Evolutionary conservation across 1,140 invertebrate genomes (phyloP).

Genomic region (Helicoverpa zea): DNA sequence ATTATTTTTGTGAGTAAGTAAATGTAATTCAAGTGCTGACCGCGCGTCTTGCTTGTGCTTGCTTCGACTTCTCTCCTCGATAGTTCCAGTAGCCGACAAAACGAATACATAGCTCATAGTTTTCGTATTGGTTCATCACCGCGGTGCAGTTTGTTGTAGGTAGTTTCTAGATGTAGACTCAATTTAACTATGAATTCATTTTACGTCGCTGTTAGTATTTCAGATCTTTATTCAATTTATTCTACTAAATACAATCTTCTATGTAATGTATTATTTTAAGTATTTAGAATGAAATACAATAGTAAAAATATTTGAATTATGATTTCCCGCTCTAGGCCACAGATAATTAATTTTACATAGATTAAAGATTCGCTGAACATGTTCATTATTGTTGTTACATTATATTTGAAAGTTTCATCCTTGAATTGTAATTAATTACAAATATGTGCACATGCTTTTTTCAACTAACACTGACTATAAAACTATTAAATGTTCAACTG

Average conservation of each 20-base stretch:
- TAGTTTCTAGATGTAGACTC: neutral
- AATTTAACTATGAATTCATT: neutral
- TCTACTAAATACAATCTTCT: neutral
- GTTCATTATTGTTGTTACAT: slow-evolving; percentile 50
- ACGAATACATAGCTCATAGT: slow-evolving; percentile 1
- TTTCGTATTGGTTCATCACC: slow-evolving; percentile 37
- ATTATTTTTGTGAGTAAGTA: slow-evolving; percentile 40
- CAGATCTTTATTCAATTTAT: too few relatives aligned
- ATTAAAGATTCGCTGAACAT: slow-evolving; percentile 49
- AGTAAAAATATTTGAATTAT: neutral
- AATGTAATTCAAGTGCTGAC: slow-evolving; percentile 40
- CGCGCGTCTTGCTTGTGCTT: slow-evolving; percentile 39
- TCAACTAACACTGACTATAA: slow-evolving; percentile 43
- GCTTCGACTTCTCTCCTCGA: slow-evolving; percentile 27
- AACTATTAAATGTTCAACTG: slow-evolving; percentile 29
- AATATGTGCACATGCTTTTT: slow-evolving; percentile 66
- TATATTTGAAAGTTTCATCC: slow-evolving; percentile 55
- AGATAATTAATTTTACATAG: slow-evolving; percentile 57
- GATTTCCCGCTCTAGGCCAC: slow-evolving; percentile 50
- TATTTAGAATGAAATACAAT: slow-evolving; percentile 9
- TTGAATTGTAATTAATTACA: slow-evolving; percentile 47
- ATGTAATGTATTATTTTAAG: neutral
- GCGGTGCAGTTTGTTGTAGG: slow-evolving; percentile 22
- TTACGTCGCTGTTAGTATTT: too few relatives aligned
- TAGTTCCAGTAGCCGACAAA: slow-evolving; percentile 36